Evolutionary conservation across 2,113 vertebrate species (phyloP).

Genomic region (Neogobius melanostomus): DNA sequence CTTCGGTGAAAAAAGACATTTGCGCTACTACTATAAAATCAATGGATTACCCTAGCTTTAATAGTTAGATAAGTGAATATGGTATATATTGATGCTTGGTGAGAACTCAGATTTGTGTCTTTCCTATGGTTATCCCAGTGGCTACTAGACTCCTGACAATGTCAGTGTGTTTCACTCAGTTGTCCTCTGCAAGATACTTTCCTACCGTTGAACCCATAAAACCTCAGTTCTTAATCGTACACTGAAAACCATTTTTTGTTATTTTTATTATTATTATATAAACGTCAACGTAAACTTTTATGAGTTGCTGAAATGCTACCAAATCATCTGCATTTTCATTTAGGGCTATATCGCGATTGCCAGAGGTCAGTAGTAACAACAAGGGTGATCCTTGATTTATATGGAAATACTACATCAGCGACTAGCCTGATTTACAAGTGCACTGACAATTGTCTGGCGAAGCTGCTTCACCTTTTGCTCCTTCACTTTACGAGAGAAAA

Average conservation of each 20-base stretch:
- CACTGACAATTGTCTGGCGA: constrained; percentile 43
- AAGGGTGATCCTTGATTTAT: constrained; percentile 48
- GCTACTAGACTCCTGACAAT: not conserved
- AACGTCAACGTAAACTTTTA: constrained; percentile 8
- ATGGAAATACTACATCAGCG: constrained; percentile 46
- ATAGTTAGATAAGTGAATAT: no score
- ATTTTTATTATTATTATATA: not conserved
- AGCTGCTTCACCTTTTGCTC: not conserved
- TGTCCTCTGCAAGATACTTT: constrained; percentile 7
- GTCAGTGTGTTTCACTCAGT: not conserved
- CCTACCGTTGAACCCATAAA: constrained; percentile 44
- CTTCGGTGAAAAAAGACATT: no score
- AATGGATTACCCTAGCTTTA: no score
- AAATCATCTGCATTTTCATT: constrained; percentile 33
- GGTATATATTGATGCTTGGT: no score
- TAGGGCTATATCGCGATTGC: constrained; percentile 32
- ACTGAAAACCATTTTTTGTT: constrained; percentile 5
- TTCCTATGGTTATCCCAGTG: no score
- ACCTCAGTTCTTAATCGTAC: constrained; percentile 5
- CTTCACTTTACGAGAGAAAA: constrained; percentile 15
- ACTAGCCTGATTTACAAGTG: constrained; percentile 36
- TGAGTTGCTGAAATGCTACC: constrained; percentile 7
- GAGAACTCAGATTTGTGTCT: no score
- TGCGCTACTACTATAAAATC: no score
- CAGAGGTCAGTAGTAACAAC: constrained; percentile 29